Conservation (phyloP, 2,113 vertebrate species). For the Mohoua ochrocephala region DNA sequence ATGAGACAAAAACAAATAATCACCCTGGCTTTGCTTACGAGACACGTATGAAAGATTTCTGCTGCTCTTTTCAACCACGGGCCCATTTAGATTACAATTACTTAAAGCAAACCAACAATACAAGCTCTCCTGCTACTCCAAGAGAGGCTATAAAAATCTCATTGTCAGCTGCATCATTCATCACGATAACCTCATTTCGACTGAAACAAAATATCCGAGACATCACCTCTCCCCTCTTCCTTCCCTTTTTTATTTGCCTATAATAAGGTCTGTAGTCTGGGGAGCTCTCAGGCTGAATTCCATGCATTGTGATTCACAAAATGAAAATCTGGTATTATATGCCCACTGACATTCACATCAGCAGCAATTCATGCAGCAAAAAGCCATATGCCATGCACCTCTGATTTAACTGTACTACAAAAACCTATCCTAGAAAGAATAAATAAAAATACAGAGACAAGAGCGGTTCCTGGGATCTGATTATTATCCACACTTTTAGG, state of each 20-base stretch:
- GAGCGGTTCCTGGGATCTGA: neutral
- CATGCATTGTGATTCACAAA: slow-evolving; percentile 61
- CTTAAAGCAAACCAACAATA: slow-evolving; percentile 8
- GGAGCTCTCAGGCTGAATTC: slow-evolving; percentile 56
- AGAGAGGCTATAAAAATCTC: slow-evolving; percentile 38
- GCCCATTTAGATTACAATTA: neutral
- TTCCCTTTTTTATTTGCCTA: slow-evolving; percentile 27
- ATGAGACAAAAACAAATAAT: neutral
- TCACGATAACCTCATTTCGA: slow-evolving; percentile 6
- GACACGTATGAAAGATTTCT: neutral
- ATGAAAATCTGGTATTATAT: slow-evolving; percentile 68
- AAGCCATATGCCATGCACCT: slow-evolving; percentile 69
- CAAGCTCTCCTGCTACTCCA: neutral
- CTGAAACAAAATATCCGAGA: neutral
- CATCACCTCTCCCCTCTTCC: neutral
- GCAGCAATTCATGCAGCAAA: slow-evolving; percentile 72
- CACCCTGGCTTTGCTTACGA: neutral
- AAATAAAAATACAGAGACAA: slow-evolving; percentile 21
- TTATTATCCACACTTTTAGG: neutral
- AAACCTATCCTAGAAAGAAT: slow-evolving; percentile 18
- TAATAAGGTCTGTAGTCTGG: slow-evolving; percentile 42
- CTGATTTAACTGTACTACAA: slow-evolving; percentile 44
- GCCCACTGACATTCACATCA: slow-evolving; percentile 73
- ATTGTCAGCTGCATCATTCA: slow-evolving; percentile 51
- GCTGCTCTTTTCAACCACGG: neutral